A percentile compares a stretch with the other conserved stretches of the same genome.
phyloP scores from a whole-genome alignment of 2,888 invertebrate species.

The Sipha maydis region DNA sequence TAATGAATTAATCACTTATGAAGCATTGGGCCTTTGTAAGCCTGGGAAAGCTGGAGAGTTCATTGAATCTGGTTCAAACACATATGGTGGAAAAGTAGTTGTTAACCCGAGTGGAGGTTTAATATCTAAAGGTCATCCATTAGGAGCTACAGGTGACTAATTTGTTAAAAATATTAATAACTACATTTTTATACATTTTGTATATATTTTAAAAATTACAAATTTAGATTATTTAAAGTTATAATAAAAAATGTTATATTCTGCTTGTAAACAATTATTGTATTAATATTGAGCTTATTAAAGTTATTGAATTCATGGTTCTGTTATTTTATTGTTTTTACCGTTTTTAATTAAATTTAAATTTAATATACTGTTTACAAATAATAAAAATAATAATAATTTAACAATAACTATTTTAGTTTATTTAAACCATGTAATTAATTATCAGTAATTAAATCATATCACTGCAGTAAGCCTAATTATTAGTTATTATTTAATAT shows the following conservation, averaged over 20 bases:
- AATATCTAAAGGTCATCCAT: constrained; percentile 97
- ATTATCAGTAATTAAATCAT: no score
- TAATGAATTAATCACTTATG: constrained; percentile 97
- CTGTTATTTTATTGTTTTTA: no score
- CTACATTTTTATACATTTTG: background rate
- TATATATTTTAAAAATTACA: no score
- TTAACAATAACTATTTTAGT: no score
- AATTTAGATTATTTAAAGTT: no score
- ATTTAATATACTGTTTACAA: background rate
- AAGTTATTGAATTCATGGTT: no score
- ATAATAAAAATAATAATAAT: no score
- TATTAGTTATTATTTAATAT: no score
- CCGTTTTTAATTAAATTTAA: background rate
- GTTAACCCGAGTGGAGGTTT: constrained; percentile 99
- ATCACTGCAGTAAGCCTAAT: no score
- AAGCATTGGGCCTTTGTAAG: constrained; percentile 91
- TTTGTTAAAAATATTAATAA: background rate
- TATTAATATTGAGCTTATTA: background rate
- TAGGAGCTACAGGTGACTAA: constrained; percentile 87
- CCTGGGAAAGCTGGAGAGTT: constrained; percentile 91
- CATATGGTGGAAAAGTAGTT: constrained; percentile 96
- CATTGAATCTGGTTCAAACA: constrained; percentile 94
- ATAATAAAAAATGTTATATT: no score
- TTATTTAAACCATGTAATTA: no score
- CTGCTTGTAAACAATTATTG: background rate